These are phyloP conservation scores for Pangasius krempfi DNA, from an alignment of 2,797 vertebrate genomes.

Conservation along the genomic window DNA sequence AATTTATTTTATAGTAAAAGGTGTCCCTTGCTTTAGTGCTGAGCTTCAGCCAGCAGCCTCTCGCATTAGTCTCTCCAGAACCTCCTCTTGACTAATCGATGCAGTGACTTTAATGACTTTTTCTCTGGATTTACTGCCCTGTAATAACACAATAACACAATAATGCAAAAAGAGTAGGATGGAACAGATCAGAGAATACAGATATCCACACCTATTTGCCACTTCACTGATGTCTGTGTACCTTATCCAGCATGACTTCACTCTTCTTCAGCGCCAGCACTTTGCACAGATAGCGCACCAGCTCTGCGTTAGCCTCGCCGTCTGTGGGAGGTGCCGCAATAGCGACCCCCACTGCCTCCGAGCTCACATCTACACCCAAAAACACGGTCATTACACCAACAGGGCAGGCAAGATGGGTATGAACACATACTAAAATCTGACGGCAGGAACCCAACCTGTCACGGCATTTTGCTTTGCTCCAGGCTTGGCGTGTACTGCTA, in stretches of 20 bases:
- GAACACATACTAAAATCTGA: not conserved
- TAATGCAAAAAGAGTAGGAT: not conserved
- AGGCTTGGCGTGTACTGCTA: slow-evolving; percentile 85
- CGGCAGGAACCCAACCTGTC: slow-evolving; percentile 76
- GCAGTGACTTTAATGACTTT: slow-evolving; percentile 85
- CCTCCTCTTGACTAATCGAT: slow-evolving; percentile 78
- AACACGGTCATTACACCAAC: not conserved
- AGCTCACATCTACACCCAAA: slow-evolving; percentile 76
- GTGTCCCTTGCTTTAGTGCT: not conserved
- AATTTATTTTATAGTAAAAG: slow-evolving; percentile 4
- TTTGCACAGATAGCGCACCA: slow-evolving; percentile 85
- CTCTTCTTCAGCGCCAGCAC: slow-evolving; percentile 87
- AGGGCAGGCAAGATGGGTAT: too few relatives aligned
- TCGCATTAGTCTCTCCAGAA: slow-evolving; percentile 81
- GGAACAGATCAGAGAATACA: not conserved
- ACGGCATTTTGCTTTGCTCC: slow-evolving; percentile 84
- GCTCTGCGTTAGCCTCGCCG: slow-evolving; percentile 90
- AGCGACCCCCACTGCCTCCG: slow-evolving; percentile 83
- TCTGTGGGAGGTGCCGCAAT: slow-evolving; percentile 89
- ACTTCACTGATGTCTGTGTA: slow-evolving; percentile 47
- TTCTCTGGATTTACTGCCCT: slow-evolving; percentile 91
- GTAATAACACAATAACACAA: slow-evolving; percentile 29
- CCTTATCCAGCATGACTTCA: slow-evolving; percentile 86
- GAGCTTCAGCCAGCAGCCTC: slow-evolving; percentile 68
- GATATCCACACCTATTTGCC: not conserved